These are phyloP conservation scores for Anastrepha ludens DNA, from an alignment of 1,140 invertebrate genomes.

Conservation along the genomic window DNA sequence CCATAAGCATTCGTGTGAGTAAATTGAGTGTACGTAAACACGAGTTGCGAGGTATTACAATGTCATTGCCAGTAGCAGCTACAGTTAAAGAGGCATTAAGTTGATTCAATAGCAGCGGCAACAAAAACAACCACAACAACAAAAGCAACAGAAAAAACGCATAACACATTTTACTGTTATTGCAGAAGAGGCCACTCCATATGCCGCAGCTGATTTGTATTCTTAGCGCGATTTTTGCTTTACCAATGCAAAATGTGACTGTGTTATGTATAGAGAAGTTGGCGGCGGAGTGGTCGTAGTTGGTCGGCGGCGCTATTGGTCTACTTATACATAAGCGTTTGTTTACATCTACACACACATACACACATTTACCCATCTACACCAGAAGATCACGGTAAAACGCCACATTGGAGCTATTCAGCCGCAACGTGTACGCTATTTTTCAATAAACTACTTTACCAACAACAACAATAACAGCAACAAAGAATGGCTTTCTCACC, in stretches of 20 bases:
- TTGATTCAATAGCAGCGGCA: neutral
- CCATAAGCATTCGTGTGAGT: neutral
- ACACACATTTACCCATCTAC: neutral
- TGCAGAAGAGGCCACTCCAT: neutral
- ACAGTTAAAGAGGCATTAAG: neutral
- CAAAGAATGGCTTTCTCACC: constrained; percentile 46
- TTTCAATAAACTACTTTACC: constrained; percentile 30
- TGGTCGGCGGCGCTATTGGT: neutral
- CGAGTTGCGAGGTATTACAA: neutral
- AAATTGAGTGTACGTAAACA: neutral
- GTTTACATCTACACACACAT: neutral
- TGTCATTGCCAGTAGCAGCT: constrained; percentile 33
- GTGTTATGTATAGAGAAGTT: neutral
- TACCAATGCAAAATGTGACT: neutral
- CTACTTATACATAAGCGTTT: constrained; percentile 3
- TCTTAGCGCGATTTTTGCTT: neutral
- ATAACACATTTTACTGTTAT: constrained; percentile 3
- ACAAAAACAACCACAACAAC: neutral
- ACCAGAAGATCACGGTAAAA: neutral
- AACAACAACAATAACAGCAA: constrained; percentile 8
- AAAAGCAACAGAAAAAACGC: neutral
- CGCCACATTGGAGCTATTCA: neutral
- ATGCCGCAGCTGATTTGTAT: constrained; percentile 2
- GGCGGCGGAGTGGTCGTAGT: neutral
- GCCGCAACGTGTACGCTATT: constrained; percentile 2